Evolutionary conservation across 2,113 vertebrate species (phyloP), one percentile per base, ranked within the genome.

Genomic region (Numenius arquata): DNA sequence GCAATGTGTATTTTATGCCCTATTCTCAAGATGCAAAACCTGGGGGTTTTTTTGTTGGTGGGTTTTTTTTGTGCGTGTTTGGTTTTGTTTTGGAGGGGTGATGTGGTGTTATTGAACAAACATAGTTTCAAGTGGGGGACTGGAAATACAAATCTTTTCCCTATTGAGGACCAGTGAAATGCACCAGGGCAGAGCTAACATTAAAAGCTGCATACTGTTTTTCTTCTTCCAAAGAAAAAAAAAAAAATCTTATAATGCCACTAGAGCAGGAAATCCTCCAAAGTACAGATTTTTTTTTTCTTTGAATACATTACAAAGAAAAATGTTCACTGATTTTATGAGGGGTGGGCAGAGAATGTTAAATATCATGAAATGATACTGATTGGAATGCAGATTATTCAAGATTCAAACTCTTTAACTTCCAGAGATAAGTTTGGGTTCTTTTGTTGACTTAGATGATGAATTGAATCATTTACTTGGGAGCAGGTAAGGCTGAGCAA

Each of bases 371-470:
- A 38, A 88, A 78, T 61, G 8, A 88, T 50, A 67, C 36, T 48
- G 40, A 72, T 61, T 86, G 41, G 48, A 68, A 81, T 22, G 34
- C 38, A 86, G 61, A 81, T 82, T 79, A 66, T 68, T 74, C 48
- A 75, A n/a, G 45, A 89, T 68, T 68, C 76, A 81, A 26, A 63
- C 80, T 81, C 50, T 66, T 15, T 36, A 48, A n/a, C 56, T 92
- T 90, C 19, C 73, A 93, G 61, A 77, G 26, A 68, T 10, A 10
- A 55, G 29, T 47, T 50, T 82, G 27, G 17, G 36, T 48, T 74
- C 77, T 75, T 88, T 47, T 55, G 43, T 74, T 88, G 75, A 90
- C 16, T 93, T 66, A 59, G 40, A 88, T 65, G 65, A 85, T 90
- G 21, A 81, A 85, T 53, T 86, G 68, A 89, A 80, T 85, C n/a